phyloP scores from a whole-genome alignment of 2,888 invertebrate genomes.

The Gymnoscelis rufifasciata region DNA sequence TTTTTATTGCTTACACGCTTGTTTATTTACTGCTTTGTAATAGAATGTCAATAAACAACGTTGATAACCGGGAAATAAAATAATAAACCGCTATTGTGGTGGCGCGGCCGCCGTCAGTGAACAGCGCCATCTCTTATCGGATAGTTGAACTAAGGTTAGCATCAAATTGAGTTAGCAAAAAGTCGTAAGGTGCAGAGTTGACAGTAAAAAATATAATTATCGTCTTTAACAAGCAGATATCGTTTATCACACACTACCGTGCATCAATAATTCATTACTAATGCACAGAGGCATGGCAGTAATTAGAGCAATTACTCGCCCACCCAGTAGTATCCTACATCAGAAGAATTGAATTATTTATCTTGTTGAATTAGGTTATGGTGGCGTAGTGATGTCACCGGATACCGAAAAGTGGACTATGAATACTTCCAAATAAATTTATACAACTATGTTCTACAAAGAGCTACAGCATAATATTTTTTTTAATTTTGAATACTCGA shows the following conservation, averaged over 20 bases:
- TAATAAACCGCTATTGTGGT: slow-evolving; percentile 52
- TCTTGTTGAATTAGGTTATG: slow-evolving; percentile 51
- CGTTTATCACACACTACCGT: slow-evolving; percentile 57
- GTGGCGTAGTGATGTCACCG: slow-evolving; percentile 22
- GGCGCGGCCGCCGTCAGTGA: slow-evolving; percentile 36
- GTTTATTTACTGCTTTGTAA: slow-evolving; percentile 67
- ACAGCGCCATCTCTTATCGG: slow-evolving; percentile 58
- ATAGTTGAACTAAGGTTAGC: slow-evolving; percentile 41
- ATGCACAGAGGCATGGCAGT: slow-evolving; percentile 66
- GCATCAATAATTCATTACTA: slow-evolving; percentile 73
- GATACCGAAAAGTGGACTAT: background rate
- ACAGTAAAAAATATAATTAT: slow-evolving; percentile 37
- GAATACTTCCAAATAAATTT: background rate
- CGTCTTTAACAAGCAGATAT: slow-evolving; percentile 53
- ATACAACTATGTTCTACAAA: no score
- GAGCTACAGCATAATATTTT: background rate
- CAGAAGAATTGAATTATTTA: slow-evolving; percentile 66
- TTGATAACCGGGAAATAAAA: slow-evolving; percentile 60
- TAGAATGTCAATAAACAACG: slow-evolving; percentile 66
- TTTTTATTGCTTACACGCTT: slow-evolving; percentile 64
- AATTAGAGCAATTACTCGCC: slow-evolving; percentile 74
- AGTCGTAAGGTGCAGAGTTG: slow-evolving; percentile 10
- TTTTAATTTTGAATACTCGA: background rate
- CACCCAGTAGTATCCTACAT: slow-evolving; percentile 61
- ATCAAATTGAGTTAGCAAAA: background rate